These are phyloP conservation scores for Leptoclinus maculatus DNA, from an alignment of 2,797 vertebrate species.

Conservation along the genomic window DNA sequence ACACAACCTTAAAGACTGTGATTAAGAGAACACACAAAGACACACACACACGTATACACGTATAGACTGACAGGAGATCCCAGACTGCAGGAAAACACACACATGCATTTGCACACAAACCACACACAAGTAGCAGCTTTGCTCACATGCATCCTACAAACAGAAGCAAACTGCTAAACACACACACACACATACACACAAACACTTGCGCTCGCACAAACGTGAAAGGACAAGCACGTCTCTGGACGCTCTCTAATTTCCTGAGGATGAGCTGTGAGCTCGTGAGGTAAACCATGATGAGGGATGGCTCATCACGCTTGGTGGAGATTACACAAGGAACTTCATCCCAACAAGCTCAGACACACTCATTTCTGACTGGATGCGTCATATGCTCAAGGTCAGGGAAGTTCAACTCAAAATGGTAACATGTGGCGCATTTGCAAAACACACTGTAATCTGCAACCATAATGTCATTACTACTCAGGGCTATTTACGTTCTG, in stretches of 20 bases:
- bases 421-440: conserved; percentile 26
- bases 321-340: conserved; percentile 32
- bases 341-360: conserved; percentile 22
- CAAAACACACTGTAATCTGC: conserved; percentile 28
- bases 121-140: conserved; percentile 24
- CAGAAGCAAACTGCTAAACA: conserved; percentile 44
- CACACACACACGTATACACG: conserved; percentile 35
- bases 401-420: conserved; percentile 30
- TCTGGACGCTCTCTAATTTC: conserved; percentile 66
- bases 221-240: conserved; percentile 45
- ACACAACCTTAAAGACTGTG: conserved; percentile 77
- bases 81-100: conserved; percentile 12
- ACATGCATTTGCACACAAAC: conserved; percentile 30
- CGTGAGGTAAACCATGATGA: conserved; percentile 51
- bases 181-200: conserved; percentile 37
- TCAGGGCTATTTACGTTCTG: conserved; percentile 16
- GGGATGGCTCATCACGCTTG: conserved; percentile 39
- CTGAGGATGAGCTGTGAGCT: conserved; percentile 40
- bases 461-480: conserved; percentile 22
- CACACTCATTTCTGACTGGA: conserved; percentile 45
- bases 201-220: conserved; percentile 19
- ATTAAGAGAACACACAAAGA: conserved; percentile 61
- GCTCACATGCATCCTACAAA: conserved; percentile 41
- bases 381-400: conserved; percentile 45
- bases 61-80: conserved; percentile 12